A percentile compares a stretch with the other conserved stretches of the same genome.
These are phyloP conservation scores for Euschistus heros DNA, from an alignment of 1,140 invertebrate species.

Conservation along the genomic window DNA sequence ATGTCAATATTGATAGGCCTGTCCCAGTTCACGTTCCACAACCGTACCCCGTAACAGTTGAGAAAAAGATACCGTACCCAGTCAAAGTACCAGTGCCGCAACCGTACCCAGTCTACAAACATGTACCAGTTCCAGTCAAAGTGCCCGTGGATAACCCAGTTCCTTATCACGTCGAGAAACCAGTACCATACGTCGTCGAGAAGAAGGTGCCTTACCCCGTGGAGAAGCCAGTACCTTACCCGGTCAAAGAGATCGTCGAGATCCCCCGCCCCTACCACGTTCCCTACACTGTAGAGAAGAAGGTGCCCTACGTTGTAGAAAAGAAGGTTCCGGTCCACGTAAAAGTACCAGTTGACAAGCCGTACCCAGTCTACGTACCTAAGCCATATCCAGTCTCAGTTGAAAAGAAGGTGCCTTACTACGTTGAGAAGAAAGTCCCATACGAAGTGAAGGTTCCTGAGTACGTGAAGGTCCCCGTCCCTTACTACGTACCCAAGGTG, in stretches of 20 bases:
- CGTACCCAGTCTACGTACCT: conserved; percentile 20
- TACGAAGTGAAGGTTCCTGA: conserved; percentile 35
- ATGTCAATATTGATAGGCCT: conserved; percentile 29
- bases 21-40: conserved; percentile 30
- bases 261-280: conserved; percentile 14
- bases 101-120: conserved; percentile 45
- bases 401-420: conserved; percentile 27
- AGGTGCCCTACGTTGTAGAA: conserved; percentile 16
- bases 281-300: conserved; percentile 16
- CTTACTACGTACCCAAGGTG: conserved; percentile 27
- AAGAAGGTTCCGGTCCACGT: conserved; percentile 17
- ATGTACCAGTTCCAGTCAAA: conserved; percentile 31
- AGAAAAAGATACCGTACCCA: conserved; percentile 27
- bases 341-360: conserved; percentile 22
- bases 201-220: conserved; percentile 18
- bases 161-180: conserved; percentile 20
- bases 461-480: conserved; percentile 23
- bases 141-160: conserved; percentile 15
- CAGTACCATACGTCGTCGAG: background rate
- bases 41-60: conserved; percentile 29
- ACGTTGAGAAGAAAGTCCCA: conserved; percentile 34
- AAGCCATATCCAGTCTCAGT: conserved; percentile 20
- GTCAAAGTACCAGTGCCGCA: conserved; percentile 57
- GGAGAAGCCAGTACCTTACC: conserved; percentile 4
- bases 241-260: conserved; percentile 18